Evolutionary conservation across 2,888 invertebrate species (phyloP), one percentile per base, ranked within the genome.

Genomic region (Platypus cylindrus): DNA sequence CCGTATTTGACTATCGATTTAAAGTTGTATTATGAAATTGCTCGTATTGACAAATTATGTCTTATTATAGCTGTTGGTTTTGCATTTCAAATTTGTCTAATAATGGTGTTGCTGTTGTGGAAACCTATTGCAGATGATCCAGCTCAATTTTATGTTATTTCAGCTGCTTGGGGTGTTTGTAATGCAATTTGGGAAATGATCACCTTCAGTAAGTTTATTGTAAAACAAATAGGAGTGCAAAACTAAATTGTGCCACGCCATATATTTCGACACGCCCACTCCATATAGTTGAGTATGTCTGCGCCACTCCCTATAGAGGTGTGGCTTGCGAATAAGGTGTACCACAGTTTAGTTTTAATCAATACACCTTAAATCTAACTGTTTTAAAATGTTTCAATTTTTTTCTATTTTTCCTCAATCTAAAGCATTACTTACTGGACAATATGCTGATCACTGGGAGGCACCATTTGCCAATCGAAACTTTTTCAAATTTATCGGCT

Each of bases 141-240:
- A 11, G 85, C 84, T 1, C 65, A 85, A 32, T 83, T 85, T 39
- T 83, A 83, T 45, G 80, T 85, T 14, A 81, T 85, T 32, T 80
- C 83, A 2, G 83, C 85, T 0, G 80, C 83, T 0, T 86, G 85
- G 85, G 85, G 84, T 11, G 84, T 85, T 2, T 85, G 85, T 59
- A 83, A 84, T 35, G 80, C 82, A 13, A 76, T 85, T 45, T 86
- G 85, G 85, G 84, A 86, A 53, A 81, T 82, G 36, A 52, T 74
- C 20, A 71, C 68, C 62, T 71, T 70, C 36, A 58, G 63, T 63
- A 51, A 58, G 60, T 53, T 34, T 14, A 20, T 7, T 20, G 9
- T 20, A 7, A 5, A 7, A 20, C 9, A 7, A 9, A 9, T 20
- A 20, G 9, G 9, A 20, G 9, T 20, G 20, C 9, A n/a, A n/a